A percentile compares a stretch with the other conserved stretches of the same genome.
Evolutionary conservation across 1,140 invertebrate genomes (phyloP).

Genomic region (Pseudomyrmex gracilis): DNA sequence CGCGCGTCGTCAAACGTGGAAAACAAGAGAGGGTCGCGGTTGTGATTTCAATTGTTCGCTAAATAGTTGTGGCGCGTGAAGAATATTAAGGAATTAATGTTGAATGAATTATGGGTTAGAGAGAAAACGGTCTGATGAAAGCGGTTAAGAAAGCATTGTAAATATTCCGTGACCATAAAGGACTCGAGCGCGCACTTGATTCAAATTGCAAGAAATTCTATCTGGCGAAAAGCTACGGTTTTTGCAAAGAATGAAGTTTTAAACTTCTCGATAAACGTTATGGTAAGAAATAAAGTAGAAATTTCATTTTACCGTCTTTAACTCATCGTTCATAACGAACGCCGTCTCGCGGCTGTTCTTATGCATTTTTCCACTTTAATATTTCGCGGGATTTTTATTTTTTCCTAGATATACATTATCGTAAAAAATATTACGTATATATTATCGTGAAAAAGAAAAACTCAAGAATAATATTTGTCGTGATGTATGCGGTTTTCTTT

Average conservation of each 20-base stretch:
- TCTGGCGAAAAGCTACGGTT: not conserved
- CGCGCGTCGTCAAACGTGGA: not conserved
- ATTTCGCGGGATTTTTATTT: not conserved
- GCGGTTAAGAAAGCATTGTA: not conserved
- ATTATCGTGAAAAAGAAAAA: not conserved
- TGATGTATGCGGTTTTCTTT: not conserved
- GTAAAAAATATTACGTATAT: too few relatives aligned
- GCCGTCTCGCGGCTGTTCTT: not conserved
- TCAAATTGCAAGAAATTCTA: conserved; percentile 13
- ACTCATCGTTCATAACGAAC: conserved; percentile 21
- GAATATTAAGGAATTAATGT: not conserved
- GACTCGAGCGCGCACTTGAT: conserved; percentile 4
- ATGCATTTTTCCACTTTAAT: not conserved
- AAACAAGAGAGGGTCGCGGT: not conserved
- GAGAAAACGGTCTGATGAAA: not conserved
- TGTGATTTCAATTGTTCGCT: not conserved
- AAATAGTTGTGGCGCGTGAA: not conserved
- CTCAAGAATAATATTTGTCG: conserved; percentile 4
- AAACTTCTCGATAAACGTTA: conserved; percentile 46
- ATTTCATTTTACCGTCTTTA: conserved; percentile 50
- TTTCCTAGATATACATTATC: too few relatives aligned
- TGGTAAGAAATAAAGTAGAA: conserved; percentile 49
- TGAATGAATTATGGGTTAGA: conserved; percentile 1
- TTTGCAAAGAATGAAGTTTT: conserved; percentile 26
- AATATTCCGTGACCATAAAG: not conserved